A percentile compares a stretch with the other conserved stretches of the same genome.
phyloP scores from a whole-genome alignment of 1,140 invertebrate species.

The Atopsyche davidsoni region DNA sequence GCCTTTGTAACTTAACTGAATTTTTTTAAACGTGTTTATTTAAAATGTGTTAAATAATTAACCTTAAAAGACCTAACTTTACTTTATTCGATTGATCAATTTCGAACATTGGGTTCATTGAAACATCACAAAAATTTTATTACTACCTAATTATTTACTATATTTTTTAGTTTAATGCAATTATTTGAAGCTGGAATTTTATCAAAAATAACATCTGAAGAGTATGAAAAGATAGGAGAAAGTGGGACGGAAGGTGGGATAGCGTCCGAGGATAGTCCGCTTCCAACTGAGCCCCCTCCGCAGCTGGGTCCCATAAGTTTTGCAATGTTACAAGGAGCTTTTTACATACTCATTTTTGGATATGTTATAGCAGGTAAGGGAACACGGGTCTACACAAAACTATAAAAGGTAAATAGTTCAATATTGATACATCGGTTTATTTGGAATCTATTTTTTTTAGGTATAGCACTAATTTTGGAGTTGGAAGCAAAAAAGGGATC shows the following conservation, averaged over 20 bases:
- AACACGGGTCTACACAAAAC: not conserved
- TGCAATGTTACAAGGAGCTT: constrained; percentile 60
- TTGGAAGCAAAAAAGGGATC: constrained; percentile 1
- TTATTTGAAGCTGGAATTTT: constrained; percentile 66
- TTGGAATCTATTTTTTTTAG: constrained; percentile 2
- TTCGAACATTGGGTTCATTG: no score
- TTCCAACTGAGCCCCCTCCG: constrained; percentile 28
- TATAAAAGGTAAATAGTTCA: not conserved
- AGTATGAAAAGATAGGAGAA: constrained; percentile 59
- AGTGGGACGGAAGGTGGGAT: constrained; percentile 41
- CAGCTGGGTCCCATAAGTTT: constrained; percentile 55
- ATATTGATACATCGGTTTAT: not conserved
- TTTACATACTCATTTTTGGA: constrained; percentile 57
- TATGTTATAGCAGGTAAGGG: constrained; percentile 45
- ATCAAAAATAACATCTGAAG: constrained; percentile 62
- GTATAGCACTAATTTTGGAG: not conserved
- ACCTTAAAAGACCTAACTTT: no score
- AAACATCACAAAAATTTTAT: no score
- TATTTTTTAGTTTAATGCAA: constrained; percentile 52
- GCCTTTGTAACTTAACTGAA: no score
- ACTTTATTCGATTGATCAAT: no score
- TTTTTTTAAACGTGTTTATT: no score
- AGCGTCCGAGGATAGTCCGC: constrained; percentile 27
- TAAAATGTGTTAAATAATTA: no score
- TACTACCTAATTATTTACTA: no score